These are phyloP conservation scores for Ctenochaetus hawaiiensis DNA, from an alignment of 2,797 vertebrate genomes.

Conservation along the genomic window DNA sequence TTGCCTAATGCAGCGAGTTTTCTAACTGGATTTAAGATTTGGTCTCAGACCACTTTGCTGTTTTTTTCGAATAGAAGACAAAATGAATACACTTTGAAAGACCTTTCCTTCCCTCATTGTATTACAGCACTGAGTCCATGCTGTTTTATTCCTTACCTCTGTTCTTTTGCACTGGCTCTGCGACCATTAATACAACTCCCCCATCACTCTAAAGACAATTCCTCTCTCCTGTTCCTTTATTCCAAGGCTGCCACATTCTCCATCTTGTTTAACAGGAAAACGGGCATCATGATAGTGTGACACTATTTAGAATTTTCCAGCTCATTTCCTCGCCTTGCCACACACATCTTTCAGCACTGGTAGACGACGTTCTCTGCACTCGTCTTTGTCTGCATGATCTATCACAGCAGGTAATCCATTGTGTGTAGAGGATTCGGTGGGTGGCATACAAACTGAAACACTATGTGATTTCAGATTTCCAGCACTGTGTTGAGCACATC, in stretches of 20 bases:
- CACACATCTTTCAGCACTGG: constrained; percentile 51
- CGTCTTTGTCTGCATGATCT: constrained; percentile 33
- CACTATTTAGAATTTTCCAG: constrained; percentile 66
- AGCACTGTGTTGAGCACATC: neutral
- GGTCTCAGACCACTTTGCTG: neutral
- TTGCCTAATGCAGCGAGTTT: neutral
- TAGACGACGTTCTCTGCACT: constrained; percentile 42
- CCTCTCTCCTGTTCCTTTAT: constrained; percentile 39
- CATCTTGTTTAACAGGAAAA: constrained; percentile 70
- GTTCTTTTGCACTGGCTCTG: constrained; percentile 37
- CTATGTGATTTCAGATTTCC: neutral
- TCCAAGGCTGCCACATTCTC: constrained; percentile 38
- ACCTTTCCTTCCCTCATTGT: neutral
- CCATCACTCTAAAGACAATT: constrained; percentile 54
- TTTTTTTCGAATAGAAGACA: neutral
- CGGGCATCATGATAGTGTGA: constrained; percentile 48
- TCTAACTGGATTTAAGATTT: constrained; percentile 23
- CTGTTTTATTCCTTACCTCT: constrained; percentile 28
- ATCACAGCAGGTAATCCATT: constrained; percentile 48
- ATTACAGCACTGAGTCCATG: neutral
- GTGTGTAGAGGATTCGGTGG: neutral
- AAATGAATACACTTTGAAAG: neutral
- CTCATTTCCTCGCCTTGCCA: constrained; percentile 65
- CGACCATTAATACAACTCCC: constrained; percentile 52
- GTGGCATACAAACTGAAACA: constrained; percentile 1